Conservation (phyloP, 2,113 vertebrate genomes). For the Hypocryptadius cinnamomeus region DNA sequence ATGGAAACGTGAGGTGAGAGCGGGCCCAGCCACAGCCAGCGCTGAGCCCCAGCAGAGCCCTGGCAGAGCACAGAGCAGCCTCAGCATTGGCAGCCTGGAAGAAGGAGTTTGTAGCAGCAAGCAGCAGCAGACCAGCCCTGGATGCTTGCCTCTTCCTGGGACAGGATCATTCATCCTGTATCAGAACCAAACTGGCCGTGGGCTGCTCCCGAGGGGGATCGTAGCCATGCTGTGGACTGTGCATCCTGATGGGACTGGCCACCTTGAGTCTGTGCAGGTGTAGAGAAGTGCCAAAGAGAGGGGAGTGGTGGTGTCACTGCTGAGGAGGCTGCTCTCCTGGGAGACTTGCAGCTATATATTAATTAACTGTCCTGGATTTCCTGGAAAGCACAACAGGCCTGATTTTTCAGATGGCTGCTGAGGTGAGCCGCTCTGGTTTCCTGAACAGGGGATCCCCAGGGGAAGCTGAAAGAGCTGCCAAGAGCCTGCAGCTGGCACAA, state of each 20-base stretch:
- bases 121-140: neutral
- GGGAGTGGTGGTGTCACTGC: neutral
- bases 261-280: neutral
- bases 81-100: neutral
- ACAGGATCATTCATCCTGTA: rapidly evolving
- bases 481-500: neutral
- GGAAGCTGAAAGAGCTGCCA: neutral
- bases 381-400: neutral
- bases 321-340: neutral
- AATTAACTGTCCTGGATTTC: neutral
- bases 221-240: rapidly evolving
- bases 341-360: neutral
- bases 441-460: neutral
- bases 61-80: neutral
- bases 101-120: neutral
- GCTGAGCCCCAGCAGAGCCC: neutral
- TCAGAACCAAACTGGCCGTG: neutral
- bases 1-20: neutral
- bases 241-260: neutral
- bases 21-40: rapidly evolving
- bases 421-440: neutral
- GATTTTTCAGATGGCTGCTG: neutral
- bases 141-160: neutral
- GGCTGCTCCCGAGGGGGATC: rapidly evolving
- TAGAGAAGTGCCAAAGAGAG: neutral